A percentile compares a stretch with the other conserved stretches of the same genome.
phyloP scores from a whole-genome alignment of 2,797 vertebrate genomes.

The Anguilla obscura region DNA sequence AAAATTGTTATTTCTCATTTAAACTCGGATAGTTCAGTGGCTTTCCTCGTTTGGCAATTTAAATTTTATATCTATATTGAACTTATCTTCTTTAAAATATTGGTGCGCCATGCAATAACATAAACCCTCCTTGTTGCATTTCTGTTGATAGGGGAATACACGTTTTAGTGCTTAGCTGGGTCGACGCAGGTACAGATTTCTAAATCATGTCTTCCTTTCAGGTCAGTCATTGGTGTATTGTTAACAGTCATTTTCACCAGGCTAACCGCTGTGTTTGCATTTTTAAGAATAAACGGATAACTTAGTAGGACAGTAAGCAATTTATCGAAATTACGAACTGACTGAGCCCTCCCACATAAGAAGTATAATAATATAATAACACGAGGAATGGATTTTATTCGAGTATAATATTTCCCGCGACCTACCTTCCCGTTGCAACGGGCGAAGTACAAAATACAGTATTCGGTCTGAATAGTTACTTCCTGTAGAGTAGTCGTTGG shows the following conservation, averaged over 20 bases:
- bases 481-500: not conserved
- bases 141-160: not conserved
- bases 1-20: too few species aligned
- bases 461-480: not conserved
- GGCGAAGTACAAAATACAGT: not conserved
- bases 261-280: not conserved
- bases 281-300: not conserved
- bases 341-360: not conserved
- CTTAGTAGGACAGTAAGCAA: not conserved
- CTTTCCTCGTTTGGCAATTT: not conserved
- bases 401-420: not conserved
- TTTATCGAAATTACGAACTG: not conserved
- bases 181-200: not conserved
- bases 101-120: not conserved
- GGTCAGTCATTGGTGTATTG: conserved; percentile 8
- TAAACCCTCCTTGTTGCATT: not conserved
- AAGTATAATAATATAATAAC: not conserved
- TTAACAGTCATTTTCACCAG: not conserved
- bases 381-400: not conserved
- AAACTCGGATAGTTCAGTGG: not conserved
- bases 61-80: not conserved
- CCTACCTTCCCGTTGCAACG: not conserved
- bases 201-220: not conserved
- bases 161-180: not conserved
- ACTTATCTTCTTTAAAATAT: not conserved